These are phyloP conservation scores for Poecile atricapillus DNA, from an alignment of 2,113 vertebrate genomes.

Conservation along the genomic window DNA sequence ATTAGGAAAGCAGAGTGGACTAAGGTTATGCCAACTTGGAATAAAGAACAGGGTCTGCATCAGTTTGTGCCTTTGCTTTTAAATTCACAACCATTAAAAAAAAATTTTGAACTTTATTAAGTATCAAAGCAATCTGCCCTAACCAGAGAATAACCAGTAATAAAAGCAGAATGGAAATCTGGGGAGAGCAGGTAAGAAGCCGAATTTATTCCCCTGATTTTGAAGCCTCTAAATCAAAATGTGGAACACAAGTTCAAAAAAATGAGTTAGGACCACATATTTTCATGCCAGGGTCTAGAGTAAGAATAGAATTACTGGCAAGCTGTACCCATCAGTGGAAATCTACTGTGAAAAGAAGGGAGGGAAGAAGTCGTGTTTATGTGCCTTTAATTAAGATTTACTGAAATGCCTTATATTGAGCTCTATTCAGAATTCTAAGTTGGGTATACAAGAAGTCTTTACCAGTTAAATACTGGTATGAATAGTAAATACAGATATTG, in stretches of 20 bases:
- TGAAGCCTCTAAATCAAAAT: constrained; percentile 5
- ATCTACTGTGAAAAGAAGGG: constrained; percentile 24
- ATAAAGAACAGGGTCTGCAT: constrained; percentile 74
- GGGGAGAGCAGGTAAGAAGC: neutral
- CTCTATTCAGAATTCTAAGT: constrained; percentile 13
- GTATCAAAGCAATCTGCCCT: neutral
- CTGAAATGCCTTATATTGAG: constrained; percentile 17
- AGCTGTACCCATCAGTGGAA: neutral
- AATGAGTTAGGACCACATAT: neutral
- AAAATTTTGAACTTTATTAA: constrained; percentile 66
- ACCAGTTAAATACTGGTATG: constrained; percentile 33
- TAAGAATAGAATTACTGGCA: constrained; percentile 1
- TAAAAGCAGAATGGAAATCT: constrained; percentile 5
- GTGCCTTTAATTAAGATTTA: constrained; percentile 41
- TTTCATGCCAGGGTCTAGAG: neutral
- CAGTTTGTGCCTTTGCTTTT: constrained; percentile 61
- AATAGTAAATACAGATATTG: constrained; percentile 64
- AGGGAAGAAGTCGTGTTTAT: neutral
- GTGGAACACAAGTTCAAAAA: constrained; percentile 14
- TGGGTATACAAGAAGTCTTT: constrained; percentile 18
- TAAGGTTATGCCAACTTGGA: constrained; percentile 78
- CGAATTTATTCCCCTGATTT: neutral
- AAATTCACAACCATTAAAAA: constrained; percentile 71
- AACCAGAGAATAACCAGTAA: neutral
- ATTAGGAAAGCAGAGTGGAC: constrained; percentile 87